These are phyloP conservation scores for Gasterosteus nipponicus DNA, from an alignment of 2,113 vertebrate genomes.

Conservation along the genomic window DNA sequence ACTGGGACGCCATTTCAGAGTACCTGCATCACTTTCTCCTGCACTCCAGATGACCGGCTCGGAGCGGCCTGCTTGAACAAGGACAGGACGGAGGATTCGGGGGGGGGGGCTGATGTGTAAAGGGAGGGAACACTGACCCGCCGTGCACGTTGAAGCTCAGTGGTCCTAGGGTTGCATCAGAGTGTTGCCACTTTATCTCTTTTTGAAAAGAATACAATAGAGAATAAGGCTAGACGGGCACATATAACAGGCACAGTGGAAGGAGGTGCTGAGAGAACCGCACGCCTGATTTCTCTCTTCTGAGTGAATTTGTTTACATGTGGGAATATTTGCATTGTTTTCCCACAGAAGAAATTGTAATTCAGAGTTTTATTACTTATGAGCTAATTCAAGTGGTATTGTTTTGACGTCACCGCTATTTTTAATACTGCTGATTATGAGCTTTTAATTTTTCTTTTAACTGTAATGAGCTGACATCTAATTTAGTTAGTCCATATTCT, in stretches of 20 bases:
- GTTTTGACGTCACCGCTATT: conserved; percentile 72
- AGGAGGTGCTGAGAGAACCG: conserved; percentile 64
- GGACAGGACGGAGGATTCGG: conserved; percentile 26
- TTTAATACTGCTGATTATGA: conserved; percentile 65
- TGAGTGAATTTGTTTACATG: conserved; percentile 93
- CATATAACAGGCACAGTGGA: conserved; percentile 30
- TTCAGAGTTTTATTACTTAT: conserved; percentile 80
- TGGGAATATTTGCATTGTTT: conserved; percentile 83
- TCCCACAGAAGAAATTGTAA: conserved; percentile 84
- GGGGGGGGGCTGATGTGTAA: conserved; percentile 29
- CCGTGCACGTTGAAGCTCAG: conserved; percentile 44
- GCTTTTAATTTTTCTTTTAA: conserved; percentile 56
- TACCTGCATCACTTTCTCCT: conserved; percentile 89
- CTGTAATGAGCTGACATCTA: conserved; percentile 49
- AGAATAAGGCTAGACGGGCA: background rate
- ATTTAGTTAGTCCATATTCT: conserved; percentile 25
- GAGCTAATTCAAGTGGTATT: conserved; percentile 73
- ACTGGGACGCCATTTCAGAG: conserved; percentile 91
- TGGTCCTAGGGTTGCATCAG: conserved; percentile 38
- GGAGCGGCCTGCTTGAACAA: conserved; percentile 11
- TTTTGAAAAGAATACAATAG: conserved; percentile 27
- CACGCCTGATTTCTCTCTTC: conserved; percentile 73
- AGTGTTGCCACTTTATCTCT: conserved; percentile 62
- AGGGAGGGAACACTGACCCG: conserved; percentile 28
- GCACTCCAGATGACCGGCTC: conserved; percentile 87